Evolutionary conservation across 2,113 vertebrate species (phyloP).

Genomic region (Catharus minimus): DNA sequence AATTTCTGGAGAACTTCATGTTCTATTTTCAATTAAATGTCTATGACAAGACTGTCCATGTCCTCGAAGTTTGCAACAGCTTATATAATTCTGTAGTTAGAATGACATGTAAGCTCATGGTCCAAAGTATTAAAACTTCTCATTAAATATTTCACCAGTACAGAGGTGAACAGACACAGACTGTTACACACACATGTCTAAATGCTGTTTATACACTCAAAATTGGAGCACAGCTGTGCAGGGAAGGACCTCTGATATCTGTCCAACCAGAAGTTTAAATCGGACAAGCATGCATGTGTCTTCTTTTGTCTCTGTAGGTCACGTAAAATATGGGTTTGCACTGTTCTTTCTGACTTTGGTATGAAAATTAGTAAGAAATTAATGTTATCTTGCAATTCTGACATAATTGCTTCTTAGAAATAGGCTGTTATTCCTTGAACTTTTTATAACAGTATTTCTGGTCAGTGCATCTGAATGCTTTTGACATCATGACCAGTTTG

Average conservation of each 20-base stretch:
- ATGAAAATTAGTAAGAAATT: neutral
- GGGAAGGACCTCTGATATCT: neutral
- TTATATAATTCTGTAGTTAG: neutral
- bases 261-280: neutral
- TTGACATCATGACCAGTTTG: neutral
- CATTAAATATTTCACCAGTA: neutral
- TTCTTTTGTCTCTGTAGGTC: neutral
- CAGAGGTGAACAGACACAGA: neutral
- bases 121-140: neutral
- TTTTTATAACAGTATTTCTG: neutral
- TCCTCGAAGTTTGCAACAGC: neutral
- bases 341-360: neutral
- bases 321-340: neutral
- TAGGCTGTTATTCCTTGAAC: neutral
- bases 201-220: neutral
- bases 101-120: neutral
- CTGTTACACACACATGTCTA: neutral
- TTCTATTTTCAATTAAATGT: neutral
- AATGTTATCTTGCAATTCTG: neutral
- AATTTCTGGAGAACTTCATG: neutral
- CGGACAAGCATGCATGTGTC: rapidly evolving
- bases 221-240: neutral
- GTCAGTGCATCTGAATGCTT: neutral
- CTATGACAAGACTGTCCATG: neutral
- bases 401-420: neutral